Conservation (phyloP, 1,140 invertebrate species). For the Ctenoplectra terminalis region DNA sequence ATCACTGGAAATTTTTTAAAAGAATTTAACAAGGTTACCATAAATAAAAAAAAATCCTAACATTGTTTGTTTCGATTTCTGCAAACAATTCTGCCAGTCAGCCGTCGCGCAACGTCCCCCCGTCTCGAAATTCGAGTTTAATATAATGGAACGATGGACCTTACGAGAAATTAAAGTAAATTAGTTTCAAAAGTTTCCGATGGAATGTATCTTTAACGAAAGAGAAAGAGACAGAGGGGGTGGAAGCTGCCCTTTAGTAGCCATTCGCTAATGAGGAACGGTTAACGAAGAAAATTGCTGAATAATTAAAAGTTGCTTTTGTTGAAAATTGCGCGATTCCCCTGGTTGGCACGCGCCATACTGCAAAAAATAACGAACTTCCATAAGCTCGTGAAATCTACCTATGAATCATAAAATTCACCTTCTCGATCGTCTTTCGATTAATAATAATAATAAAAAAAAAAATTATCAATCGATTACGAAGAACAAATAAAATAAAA, state of each 20-base stretch:
- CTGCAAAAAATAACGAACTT: conserved; percentile 3
- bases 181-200: conserved; percentile 61
- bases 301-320: conserved; percentile 62
- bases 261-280: conserved; percentile 63
- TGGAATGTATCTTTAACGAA: conserved; percentile 59
- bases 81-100: not conserved
- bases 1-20: too few relatives aligned
- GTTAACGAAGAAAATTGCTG: conserved; percentile 59
- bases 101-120: not conserved
- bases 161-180: conserved; percentile 51
- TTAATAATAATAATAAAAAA: not conserved
- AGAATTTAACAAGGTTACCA: too few relatives aligned
- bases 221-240: not conserved
- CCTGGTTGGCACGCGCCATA: not conserved
- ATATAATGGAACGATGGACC: conserved; percentile 25
- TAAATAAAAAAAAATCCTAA: not conserved
- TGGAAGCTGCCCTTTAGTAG: conserved; percentile 35
- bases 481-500: not conserved
- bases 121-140: conserved; percentile 39
- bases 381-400: conserved; percentile 3
- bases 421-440: not conserved
- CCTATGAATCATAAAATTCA: not conserved
- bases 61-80: not conserved
- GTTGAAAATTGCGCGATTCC: conserved; percentile 42
- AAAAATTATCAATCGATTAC: not conserved